Evolutionary conservation across 1,140 invertebrate genomes (phyloP).

Genomic region (Saccostrea echinata): DNA sequence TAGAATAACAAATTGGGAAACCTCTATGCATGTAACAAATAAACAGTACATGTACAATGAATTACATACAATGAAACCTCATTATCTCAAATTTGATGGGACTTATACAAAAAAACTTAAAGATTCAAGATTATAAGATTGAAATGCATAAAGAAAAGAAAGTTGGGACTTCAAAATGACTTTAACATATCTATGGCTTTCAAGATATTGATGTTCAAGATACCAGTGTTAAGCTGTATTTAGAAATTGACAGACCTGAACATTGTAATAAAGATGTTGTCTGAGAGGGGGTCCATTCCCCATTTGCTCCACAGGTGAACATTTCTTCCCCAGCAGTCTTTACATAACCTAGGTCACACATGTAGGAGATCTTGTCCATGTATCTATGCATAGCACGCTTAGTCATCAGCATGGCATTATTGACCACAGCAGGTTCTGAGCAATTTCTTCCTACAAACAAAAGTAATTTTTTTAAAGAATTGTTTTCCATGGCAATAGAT

Average conservation of each 20-base stretch:
- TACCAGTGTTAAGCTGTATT: no score
- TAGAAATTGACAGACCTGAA: neutral
- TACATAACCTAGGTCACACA: constrained; percentile 97
- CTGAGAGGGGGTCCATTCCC: constrained; percentile 88
- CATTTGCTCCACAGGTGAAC: constrained; percentile 92
- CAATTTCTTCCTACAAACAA: constrained; percentile 56
- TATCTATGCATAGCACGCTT: constrained; percentile 92
- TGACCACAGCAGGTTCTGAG: constrained; percentile 40
- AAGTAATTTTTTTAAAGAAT: neutral
- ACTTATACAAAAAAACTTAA: no score
- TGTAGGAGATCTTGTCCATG: constrained; percentile 93
- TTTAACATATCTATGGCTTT: no score
- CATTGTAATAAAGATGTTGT: neutral
- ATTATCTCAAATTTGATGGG: no score
- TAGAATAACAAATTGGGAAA: no score
- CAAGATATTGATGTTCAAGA: no score
- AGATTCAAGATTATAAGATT: no score
- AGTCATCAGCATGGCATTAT: constrained; percentile 91
- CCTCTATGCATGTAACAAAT: no score
- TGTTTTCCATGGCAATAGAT: neutral
- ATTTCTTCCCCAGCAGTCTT: constrained; percentile 86
- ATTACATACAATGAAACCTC: no score
- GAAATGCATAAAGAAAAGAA: no score
- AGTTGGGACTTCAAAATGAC: neutral
- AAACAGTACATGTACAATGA: no score